phyloP scores from a whole-genome alignment of 2,113 vertebrate species.

The Dicaeum eximium region DNA sequence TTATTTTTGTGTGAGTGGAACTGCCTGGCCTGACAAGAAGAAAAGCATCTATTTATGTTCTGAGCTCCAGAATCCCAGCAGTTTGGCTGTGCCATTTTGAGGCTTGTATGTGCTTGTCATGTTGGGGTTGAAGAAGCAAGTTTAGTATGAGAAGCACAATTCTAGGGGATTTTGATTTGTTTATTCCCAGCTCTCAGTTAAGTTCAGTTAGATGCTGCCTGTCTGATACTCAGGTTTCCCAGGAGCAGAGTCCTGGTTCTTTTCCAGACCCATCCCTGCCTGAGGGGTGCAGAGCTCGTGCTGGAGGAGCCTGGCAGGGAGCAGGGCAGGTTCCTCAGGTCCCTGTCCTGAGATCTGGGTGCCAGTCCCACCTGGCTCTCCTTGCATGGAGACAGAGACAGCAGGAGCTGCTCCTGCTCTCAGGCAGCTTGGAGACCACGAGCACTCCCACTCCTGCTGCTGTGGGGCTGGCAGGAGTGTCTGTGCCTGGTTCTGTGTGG shows the following conservation, averaged over 20 bases:
- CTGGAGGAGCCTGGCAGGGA: background rate
- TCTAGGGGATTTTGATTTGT: background rate
- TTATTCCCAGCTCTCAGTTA: background rate
- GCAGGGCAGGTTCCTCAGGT: background rate
- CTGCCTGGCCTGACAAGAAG: background rate
- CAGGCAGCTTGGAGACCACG: background rate
- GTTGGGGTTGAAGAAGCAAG: background rate
- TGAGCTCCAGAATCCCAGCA: background rate
- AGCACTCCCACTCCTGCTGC: background rate
- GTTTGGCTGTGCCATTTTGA: background rate
- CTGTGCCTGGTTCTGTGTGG: background rate
- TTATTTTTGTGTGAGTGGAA: background rate
- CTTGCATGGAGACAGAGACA: rapidly evolving
- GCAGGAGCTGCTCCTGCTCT: background rate
- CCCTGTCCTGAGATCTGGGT: rapidly evolving
- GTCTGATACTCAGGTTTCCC: background rate
- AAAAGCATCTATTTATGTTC: background rate
- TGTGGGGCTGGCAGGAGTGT: background rate
- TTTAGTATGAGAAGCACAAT: background rate
- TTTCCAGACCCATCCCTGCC: background rate
- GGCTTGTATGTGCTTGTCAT: background rate
- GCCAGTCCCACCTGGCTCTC: rapidly evolving
- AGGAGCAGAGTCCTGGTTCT: background rate
- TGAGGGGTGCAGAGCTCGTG: rapidly evolving
- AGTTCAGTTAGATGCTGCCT: background rate